Evolutionary conservation across 1,140 invertebrate species (phyloP).

Genomic region (Diabrotica undecimpunctata): DNA sequence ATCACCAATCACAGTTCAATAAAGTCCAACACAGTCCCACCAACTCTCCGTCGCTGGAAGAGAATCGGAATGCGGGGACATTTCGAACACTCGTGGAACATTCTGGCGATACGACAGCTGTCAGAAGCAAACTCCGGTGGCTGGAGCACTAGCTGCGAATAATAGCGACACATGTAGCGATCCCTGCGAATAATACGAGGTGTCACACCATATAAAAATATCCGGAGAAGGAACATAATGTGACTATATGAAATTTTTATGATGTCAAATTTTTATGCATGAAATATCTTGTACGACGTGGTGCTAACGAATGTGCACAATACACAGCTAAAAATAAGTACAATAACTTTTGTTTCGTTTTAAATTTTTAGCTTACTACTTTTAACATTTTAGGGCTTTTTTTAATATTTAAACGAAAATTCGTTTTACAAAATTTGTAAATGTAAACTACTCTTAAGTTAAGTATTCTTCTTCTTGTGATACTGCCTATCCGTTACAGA

Average conservation of each 20-base stretch:
- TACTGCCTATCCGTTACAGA: too few relatives aligned
- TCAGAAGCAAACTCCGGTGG: conserved; percentile 40
- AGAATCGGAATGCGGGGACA: conserved; percentile 26
- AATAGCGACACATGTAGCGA: conserved; percentile 46
- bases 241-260: conserved; percentile 47
- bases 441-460: too few relatives aligned
- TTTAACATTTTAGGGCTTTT: too few relatives aligned
- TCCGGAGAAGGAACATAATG: conserved; percentile 38
- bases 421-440: too few relatives aligned
- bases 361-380: too few relatives aligned
- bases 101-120: conserved; percentile 44
- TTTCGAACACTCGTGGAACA: conserved; percentile 32
- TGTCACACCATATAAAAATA: conserved; percentile 46
- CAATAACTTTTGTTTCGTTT: too few relatives aligned
- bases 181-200: conserved; percentile 42
- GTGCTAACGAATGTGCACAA: neutral
- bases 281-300: neutral
- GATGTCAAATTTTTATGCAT: conserved; percentile 34
- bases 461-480: too few relatives aligned
- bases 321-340: neutral
- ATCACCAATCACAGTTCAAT: too few relatives aligned
- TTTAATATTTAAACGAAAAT: too few relatives aligned
- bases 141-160: conserved; percentile 40
- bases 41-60: neutral
- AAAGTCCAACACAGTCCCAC: too few relatives aligned